Evolutionary conservation across 1,140 invertebrate species (phyloP).

Genomic region (Zaprionus camerounensis): DNA sequence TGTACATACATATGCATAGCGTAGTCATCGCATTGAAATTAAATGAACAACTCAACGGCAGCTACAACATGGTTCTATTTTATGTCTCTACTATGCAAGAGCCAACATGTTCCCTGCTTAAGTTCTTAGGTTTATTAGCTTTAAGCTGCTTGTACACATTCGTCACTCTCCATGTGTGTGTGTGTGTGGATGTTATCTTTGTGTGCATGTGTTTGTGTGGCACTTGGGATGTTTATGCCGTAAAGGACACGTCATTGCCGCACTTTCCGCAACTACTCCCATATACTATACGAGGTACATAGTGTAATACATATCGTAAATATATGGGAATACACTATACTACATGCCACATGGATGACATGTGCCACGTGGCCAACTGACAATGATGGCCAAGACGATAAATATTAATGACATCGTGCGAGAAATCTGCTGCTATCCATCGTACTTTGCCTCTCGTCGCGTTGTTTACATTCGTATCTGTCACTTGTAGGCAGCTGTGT

Average conservation of each 20-base stretch:
- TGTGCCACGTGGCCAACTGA: slow-evolving; percentile 40
- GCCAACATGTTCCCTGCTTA: slow-evolving; percentile 36
- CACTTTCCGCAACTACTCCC: slow-evolving; percentile 19
- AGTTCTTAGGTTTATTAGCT: slow-evolving; percentile 65
- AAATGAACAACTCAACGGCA: slow-evolving; percentile 1
- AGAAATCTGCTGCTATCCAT: not conserved
- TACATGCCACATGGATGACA: not conserved
- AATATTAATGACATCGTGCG: slow-evolving; percentile 50
- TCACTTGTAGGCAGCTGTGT: slow-evolving; percentile 15
- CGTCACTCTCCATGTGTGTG: not conserved
- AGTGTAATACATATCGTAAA: slow-evolving; percentile 30
- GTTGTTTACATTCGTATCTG: slow-evolving; percentile 48
- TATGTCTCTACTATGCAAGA: slow-evolving; percentile 24
- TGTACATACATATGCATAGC: not conserved
- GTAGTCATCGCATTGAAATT: slow-evolving; percentile 1
- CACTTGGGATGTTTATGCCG: slow-evolving; percentile 4
- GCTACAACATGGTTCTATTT: slow-evolving; percentile 37
- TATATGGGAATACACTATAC: slow-evolving; percentile 21
- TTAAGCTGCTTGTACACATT: slow-evolving; percentile 35
- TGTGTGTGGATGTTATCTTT: not conserved
- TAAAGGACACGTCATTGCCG: slow-evolving; percentile 35
- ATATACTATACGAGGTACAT: slow-evolving; percentile 2
- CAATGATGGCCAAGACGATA: slow-evolving; percentile 47
- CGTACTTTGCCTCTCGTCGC: slow-evolving; percentile 14
- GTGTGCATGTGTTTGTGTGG: slow-evolving; percentile 15